Evolutionary conservation across 2,797 vertebrate genomes (phyloP).

Genomic region (Sciurus carolinensis): DNA sequence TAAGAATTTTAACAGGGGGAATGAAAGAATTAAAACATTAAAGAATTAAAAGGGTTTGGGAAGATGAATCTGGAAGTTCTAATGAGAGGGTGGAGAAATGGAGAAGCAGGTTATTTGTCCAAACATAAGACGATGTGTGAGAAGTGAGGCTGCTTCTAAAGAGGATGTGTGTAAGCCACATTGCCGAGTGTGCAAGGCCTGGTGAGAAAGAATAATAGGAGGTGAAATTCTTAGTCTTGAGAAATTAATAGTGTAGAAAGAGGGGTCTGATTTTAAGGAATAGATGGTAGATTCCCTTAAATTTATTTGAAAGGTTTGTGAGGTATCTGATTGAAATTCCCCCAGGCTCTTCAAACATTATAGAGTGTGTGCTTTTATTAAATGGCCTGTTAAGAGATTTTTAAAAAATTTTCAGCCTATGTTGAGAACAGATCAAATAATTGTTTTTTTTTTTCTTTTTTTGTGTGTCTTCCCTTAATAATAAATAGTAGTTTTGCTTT

Average conservation of each 20-base stretch:
- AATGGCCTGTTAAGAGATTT: background rate
- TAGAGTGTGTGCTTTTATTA: background rate
- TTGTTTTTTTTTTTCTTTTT: background rate
- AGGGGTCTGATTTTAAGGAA: background rate
- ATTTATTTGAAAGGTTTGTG: background rate
- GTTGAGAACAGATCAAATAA: background rate
- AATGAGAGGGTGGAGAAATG: background rate
- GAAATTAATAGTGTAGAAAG: background rate
- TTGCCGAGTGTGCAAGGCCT: background rate
- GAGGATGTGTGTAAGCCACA: rapidly evolving
- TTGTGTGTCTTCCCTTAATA: background rate
- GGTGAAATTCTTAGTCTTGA: background rate
- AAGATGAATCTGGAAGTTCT: background rate
- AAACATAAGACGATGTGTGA: background rate
- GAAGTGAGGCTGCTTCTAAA: background rate
- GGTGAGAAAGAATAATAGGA: background rate
- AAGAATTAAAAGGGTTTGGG: background rate
- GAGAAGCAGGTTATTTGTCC: background rate
- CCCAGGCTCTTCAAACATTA: background rate
- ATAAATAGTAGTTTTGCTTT: background rate
- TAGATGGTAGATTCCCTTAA: background rate
- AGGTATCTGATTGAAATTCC: background rate
- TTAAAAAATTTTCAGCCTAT: background rate
- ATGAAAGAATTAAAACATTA: background rate
- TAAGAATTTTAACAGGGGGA: background rate